phyloP scores from a whole-genome alignment of 2,888 invertebrate species.

The Eilema caniola region DNA sequence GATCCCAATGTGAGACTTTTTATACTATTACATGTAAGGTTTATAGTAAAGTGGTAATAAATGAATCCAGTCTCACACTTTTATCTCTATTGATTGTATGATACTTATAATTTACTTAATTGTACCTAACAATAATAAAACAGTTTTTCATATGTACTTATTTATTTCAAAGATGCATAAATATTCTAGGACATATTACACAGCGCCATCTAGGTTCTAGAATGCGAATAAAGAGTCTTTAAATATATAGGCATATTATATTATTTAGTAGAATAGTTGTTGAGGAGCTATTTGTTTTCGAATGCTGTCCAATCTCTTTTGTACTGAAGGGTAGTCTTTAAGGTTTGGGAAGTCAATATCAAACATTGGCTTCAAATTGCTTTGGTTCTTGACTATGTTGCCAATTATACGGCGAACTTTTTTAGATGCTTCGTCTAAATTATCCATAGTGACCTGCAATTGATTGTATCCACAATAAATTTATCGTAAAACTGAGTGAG shows the following conservation, averaged over 20 bases:
- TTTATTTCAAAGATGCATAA: slow-evolving; percentile 27
- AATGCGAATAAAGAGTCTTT: too few species aligned
- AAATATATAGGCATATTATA: neutral
- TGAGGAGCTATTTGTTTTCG: slow-evolving; percentile 73
- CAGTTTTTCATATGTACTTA: slow-evolving; percentile 49
- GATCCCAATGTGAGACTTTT: slow-evolving; percentile 64
- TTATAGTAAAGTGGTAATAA: slow-evolving; percentile 72
- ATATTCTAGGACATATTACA: too few species aligned
- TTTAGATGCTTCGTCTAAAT: slow-evolving; percentile 67
- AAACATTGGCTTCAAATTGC: slow-evolving; percentile 70
- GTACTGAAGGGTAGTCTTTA: slow-evolving; percentile 60
- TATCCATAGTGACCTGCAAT: slow-evolving; percentile 72
- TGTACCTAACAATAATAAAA: slow-evolving; percentile 75
- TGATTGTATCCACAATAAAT: neutral
- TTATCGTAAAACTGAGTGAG: too few species aligned
- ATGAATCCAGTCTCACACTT: slow-evolving; percentile 67
- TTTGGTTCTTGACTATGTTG: slow-evolving; percentile 70
- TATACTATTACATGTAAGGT: slow-evolving; percentile 64
- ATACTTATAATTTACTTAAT: slow-evolving; percentile 75
- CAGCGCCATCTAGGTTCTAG: too few species aligned
- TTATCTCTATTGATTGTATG: slow-evolving; percentile 67
- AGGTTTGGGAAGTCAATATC: slow-evolving; percentile 73
- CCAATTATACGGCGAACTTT: slow-evolving; percentile 71
- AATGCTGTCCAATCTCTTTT: slow-evolving; percentile 64
- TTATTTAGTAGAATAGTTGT: slow-evolving; percentile 69